Evolutionary conservation across 2,113 vertebrate genomes (phyloP).

Genomic region (Oreochromis niloticus): DNA sequence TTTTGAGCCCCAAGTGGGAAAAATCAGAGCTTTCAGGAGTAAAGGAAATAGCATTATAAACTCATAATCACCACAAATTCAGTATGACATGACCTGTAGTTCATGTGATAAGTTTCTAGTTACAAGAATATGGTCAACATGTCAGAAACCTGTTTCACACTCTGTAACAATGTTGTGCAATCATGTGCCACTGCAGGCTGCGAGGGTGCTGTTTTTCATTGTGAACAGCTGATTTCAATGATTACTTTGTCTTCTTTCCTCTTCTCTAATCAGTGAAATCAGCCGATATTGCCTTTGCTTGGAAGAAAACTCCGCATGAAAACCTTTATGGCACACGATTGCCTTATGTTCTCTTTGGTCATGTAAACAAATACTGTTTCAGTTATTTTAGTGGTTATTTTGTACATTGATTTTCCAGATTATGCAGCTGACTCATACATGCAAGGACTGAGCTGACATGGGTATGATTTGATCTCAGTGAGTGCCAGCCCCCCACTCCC

Average conservation of each 20-base stretch:
- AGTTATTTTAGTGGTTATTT: background rate
- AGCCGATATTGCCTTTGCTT: constrained; percentile 23
- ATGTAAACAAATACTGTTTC: constrained; percentile 6
- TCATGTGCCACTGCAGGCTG: constrained; percentile 5
- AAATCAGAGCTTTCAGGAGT: background rate
- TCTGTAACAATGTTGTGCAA: background rate
- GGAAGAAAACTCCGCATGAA: constrained; percentile 14
- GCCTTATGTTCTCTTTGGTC: background rate
- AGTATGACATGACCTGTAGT: background rate
- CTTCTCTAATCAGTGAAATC: constrained; percentile 40
- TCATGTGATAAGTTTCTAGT: background rate
- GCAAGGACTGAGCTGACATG: background rate
- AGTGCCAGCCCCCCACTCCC: background rate
- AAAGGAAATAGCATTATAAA: background rate
- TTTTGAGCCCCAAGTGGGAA: background rate
- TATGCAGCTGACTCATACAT: background rate
- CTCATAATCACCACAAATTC: background rate
- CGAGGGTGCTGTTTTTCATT: constrained; percentile 31
- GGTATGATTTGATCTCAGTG: background rate
- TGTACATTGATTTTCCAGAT: background rate
- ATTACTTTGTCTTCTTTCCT: constrained; percentile 11
- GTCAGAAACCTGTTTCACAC: background rate
- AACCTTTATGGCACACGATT: constrained; percentile 14
- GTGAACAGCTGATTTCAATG: constrained; percentile 41
- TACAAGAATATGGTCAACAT: background rate